phyloP scores from a whole-genome alignment of 2,113 vertebrate species.

The Pica pica region DNA sequence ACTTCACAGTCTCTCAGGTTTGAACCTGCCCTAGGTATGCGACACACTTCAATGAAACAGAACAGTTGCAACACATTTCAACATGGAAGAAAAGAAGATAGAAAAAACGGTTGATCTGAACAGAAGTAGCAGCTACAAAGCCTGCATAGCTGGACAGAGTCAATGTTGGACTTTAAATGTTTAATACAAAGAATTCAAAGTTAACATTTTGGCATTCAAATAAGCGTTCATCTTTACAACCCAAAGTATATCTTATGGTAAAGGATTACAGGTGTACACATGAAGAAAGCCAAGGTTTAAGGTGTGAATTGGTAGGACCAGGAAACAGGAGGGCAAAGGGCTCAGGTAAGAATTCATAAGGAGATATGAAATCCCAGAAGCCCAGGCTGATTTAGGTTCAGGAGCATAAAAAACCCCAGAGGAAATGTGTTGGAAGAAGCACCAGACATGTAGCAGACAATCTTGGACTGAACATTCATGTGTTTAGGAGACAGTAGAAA shows the following conservation, averaged over 20 bases:
- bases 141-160: background rate
- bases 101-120: background rate
- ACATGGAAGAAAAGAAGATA: background rate
- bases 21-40: background rate
- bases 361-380: background rate
- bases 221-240: background rate
- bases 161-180: background rate
- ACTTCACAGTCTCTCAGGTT: background rate
- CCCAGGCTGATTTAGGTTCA: background rate
- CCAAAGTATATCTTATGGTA: background rate
- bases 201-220: background rate
- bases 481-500: background rate
- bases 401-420: background rate
- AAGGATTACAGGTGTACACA: background rate
- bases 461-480: fast-evolving
- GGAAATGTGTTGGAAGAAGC: background rate
- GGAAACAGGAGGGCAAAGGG: background rate
- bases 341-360: background rate
- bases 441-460: background rate
- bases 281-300: background rate
- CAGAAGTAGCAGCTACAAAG: background rate
- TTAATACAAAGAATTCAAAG: background rate
- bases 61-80: background rate
- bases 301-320: background rate
- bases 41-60: background rate